These are phyloP conservation scores for Neolamprologus falcicula DNA, from an alignment of 2,113 vertebrate species.

Conservation along the genomic window DNA sequence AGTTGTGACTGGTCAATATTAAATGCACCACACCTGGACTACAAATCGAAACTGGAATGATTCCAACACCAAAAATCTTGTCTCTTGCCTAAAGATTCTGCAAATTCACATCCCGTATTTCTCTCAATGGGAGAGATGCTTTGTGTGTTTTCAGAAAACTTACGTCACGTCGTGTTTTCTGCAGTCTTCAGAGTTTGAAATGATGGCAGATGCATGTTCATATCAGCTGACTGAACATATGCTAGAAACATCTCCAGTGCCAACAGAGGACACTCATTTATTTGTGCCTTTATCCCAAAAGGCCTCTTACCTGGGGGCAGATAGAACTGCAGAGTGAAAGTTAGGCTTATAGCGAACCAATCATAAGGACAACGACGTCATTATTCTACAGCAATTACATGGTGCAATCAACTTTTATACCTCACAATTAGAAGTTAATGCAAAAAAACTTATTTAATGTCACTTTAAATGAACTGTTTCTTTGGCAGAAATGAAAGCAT, in stretches of 20 bases:
- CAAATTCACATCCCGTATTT: not conserved
- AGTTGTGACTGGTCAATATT: not conserved
- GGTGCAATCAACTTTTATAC: not conserved
- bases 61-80: not conserved
- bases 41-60: not conserved
- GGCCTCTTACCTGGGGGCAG: not conserved
- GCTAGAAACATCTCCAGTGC: not conserved
- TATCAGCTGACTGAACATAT: not conserved
- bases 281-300: not conserved
- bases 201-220: not conserved
- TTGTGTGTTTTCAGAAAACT: not conserved
- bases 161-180: not conserved
- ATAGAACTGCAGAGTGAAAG: not conserved
- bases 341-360: not conserved
- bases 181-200: not conserved
- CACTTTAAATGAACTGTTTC: not conserved
- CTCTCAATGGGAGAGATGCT: not conserved
- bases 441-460: not conserved
- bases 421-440: not conserved
- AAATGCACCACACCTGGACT: not conserved
- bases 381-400: not conserved
- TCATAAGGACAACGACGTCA: not conserved
- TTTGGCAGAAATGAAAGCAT: not conserved
- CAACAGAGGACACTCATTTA: not conserved
- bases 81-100: not conserved